phyloP scores from a whole-genome alignment of 1,140 invertebrate genomes.

The Anastatus disparis region DNA sequence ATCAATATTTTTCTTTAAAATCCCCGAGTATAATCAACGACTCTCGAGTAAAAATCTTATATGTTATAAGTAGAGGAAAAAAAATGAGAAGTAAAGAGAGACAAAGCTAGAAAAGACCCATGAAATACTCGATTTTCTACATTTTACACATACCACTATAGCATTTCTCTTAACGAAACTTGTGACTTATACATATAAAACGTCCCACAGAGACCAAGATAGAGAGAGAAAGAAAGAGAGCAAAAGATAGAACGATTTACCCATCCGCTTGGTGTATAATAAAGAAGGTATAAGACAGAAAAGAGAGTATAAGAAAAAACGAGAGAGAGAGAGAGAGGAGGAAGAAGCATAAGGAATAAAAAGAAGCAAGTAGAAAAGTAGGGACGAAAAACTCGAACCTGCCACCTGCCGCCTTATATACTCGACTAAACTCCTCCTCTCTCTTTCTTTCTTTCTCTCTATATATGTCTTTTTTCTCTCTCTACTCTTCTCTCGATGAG shows the following conservation, averaged over 20 bases:
- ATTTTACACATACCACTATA: constrained; percentile 5
- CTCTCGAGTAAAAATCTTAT: too few relatives aligned
- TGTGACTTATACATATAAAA: not conserved
- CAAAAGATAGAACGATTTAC: constrained; percentile 1
- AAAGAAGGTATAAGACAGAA: too few relatives aligned
- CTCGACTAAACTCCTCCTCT: not conserved
- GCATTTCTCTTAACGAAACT: not conserved
- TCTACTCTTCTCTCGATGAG: constrained; percentile 6
- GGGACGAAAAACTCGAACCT: constrained; percentile 39
- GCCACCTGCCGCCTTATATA: constrained; percentile 26
- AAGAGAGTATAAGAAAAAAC: not conserved
- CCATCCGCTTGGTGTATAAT: constrained; percentile 18
- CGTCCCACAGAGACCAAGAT: too few relatives aligned
- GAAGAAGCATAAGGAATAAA: too few relatives aligned
- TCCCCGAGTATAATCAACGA: too few relatives aligned
- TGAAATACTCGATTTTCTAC: constrained; percentile 25
- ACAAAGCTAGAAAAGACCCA: not conserved
- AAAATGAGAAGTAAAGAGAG: too few relatives aligned
- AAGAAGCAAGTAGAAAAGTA: not conserved
- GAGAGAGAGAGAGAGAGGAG: not conserved
- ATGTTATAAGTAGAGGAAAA: too few relatives aligned
- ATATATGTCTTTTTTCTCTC: not conserved
- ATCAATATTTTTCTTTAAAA: too few relatives aligned
- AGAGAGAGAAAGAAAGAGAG: too few relatives aligned
- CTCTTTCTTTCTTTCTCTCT: not conserved